Conservation (phyloP, 1,140 invertebrate genomes). For the Brachionus calyciflorus region DNA sequence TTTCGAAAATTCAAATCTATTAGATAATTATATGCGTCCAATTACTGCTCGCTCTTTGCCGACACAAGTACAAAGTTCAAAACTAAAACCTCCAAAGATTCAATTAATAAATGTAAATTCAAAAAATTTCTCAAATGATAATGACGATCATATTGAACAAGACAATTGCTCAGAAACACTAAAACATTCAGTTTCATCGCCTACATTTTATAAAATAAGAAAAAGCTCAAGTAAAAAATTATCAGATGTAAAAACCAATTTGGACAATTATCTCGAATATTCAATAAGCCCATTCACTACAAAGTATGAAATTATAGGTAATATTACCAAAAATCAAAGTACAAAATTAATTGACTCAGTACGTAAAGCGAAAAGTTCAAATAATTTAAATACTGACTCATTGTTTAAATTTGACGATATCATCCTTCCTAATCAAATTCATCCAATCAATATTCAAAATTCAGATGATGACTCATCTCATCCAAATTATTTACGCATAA, state of each 20-base stretch:
- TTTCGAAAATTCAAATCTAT: neutral
- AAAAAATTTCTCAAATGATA: neutral
- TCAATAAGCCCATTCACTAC: slow-evolving; percentile 36
- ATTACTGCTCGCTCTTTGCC: slow-evolving; percentile 2
- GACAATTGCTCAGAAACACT: neutral
- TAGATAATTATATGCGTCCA: neutral
- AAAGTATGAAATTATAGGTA: neutral
- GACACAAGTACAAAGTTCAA: neutral
- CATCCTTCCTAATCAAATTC: neutral
- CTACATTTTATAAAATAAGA: neutral
- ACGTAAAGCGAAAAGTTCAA: neutral
- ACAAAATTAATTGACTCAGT: neutral
- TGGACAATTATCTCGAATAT: slow-evolving; percentile 32
- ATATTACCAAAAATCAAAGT: neutral
- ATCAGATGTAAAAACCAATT: neutral
- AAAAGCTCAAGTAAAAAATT: neutral
- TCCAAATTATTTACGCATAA: neutral
- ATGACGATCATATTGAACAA: neutral
- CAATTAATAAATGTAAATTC: neutral
- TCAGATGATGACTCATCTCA: neutral
- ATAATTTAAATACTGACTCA: neutral
- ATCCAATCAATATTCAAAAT: neutral
- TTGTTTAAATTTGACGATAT: neutral
- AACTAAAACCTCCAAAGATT: neutral
- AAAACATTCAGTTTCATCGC: neutral